A percentile compares a stretch with the other conserved stretches of the same genome.
These are phyloP conservation scores for Helicolenus hilgendorfi DNA, from an alignment of 2,797 vertebrate species.

Conservation along the genomic window DNA sequence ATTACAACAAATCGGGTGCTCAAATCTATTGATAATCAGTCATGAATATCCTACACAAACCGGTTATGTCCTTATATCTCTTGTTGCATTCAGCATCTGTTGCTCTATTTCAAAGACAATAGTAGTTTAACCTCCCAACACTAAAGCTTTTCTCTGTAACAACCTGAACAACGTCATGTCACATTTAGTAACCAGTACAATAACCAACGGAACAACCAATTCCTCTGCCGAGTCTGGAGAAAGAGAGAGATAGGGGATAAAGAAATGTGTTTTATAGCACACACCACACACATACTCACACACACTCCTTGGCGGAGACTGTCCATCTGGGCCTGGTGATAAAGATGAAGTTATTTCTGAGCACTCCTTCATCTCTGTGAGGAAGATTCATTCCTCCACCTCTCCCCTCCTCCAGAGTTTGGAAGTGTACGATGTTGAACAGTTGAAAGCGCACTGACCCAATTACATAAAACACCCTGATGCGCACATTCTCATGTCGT, in stretches of 20 bases:
- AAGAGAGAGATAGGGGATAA: neutral
- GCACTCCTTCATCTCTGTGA: neutral
- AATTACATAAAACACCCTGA: slow-evolving; percentile 45
- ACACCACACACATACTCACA: neutral
- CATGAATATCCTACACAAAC: neutral
- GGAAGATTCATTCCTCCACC: slow-evolving; percentile 24
- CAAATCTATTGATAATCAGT: neutral
- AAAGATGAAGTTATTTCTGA: slow-evolving; percentile 40
- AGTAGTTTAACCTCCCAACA: neutral
- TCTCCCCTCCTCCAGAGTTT: neutral
- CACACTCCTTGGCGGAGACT: neutral
- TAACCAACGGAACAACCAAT: neutral
- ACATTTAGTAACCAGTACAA: neutral
- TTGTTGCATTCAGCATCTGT: neutral
- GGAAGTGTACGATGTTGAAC: slow-evolving; percentile 23
- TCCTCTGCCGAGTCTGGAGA: slow-evolving; percentile 12
- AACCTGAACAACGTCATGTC: neutral
- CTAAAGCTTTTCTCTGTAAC: neutral
- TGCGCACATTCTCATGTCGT: neutral
- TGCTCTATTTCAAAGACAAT: neutral
- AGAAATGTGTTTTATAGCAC: slow-evolving; percentile 22
- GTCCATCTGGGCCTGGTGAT: slow-evolving; percentile 65
- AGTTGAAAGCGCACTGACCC: slow-evolving; percentile 23
- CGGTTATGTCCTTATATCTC: neutral
- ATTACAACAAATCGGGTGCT: neutral